These are phyloP conservation scores for Apodemus speciosus DNA, from an alignment of 2,113 vertebrate species.

Conservation along the genomic window DNA sequence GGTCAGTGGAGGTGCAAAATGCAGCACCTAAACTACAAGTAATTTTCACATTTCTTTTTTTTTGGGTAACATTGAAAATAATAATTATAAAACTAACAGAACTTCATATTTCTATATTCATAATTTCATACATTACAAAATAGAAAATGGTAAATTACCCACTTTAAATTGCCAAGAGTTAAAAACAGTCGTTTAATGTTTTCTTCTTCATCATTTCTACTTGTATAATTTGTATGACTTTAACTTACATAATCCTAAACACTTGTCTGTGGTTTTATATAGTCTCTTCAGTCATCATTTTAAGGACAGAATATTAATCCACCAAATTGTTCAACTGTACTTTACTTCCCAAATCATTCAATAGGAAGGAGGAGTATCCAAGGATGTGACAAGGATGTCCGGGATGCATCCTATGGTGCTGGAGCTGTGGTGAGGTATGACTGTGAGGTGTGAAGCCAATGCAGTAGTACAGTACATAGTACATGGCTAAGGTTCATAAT, in stretches of 20 bases:
- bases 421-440: background rate
- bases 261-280: constrained; percentile 39
- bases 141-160: constrained; percentile 46
- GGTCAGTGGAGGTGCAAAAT: constrained; percentile 1
- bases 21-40: background rate
- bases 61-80: constrained; percentile 43
- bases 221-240: constrained; percentile 50
- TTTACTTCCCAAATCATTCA: constrained; percentile 37
- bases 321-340: constrained; percentile 31
- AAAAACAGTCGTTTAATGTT: constrained; percentile 57
- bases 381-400: constrained; percentile 53
- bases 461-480: constrained; percentile 21
- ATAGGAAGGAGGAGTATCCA: constrained; percentile 53
- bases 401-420: background rate
- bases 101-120: constrained; percentile 51
- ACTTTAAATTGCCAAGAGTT: constrained; percentile 42
- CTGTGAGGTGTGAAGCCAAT: constrained; percentile 16
- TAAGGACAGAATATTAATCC: constrained; percentile 67
- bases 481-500: constrained; percentile 52
- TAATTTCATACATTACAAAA: constrained; percentile 43
- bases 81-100: constrained; percentile 58
- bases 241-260: constrained; percentile 41
- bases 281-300: constrained; percentile 64
- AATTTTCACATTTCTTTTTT: constrained; percentile 41
- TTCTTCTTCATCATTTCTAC: constrained; percentile 49